Evolutionary conservation across 2,888 invertebrate species (phyloP), one percentile per base, ranked within the genome.

Genomic region (Helobdella robusta): DNA sequence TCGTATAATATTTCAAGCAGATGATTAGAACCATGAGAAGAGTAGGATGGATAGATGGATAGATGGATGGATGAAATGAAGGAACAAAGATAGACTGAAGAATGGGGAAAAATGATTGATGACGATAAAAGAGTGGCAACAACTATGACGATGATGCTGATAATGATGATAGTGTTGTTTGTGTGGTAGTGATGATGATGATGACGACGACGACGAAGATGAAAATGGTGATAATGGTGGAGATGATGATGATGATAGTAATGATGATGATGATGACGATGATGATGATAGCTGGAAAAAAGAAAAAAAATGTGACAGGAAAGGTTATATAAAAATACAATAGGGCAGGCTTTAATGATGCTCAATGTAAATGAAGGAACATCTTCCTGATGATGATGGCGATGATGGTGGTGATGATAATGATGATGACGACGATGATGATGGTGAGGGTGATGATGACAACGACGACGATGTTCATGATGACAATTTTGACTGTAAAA

Each of bases 401-500:
- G 52, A 25, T 52, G 52, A 52, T 52, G 52, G 28, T 25, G 5
- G 2, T 52, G 52, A 52, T 25, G 52, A 52, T 52, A n/a, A 52
- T 25, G 52, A 52, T 52, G 52, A 56, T 30, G 56, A 32, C 15
- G 28, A 56, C 56, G 52, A 52, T 52, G 52, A 52, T 15, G 25
- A 28, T 56, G 56, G 32, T 6, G 56, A 56, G 1, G 56, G 32
- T 56, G 56, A 56, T 2, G 56, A 50, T 20, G 20, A 50, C 15
- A 23, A 2, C 28, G 52, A 5, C 15, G 20, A 25, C 28, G 40
- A 44, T 2, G 25, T 15, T 40, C 11, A 40, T 40, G 44, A 40
- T 40, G n/a, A 40, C n/a, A n/a, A 40, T 15, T 11, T 15, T 15
- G 44, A 40, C n/a, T 40, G 11, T 11, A 40, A 40, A 40, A 40